These are phyloP conservation scores for Lerista edwardsae DNA, from an alignment of 2,797 vertebrate genomes.

Conservation along the genomic window DNA sequence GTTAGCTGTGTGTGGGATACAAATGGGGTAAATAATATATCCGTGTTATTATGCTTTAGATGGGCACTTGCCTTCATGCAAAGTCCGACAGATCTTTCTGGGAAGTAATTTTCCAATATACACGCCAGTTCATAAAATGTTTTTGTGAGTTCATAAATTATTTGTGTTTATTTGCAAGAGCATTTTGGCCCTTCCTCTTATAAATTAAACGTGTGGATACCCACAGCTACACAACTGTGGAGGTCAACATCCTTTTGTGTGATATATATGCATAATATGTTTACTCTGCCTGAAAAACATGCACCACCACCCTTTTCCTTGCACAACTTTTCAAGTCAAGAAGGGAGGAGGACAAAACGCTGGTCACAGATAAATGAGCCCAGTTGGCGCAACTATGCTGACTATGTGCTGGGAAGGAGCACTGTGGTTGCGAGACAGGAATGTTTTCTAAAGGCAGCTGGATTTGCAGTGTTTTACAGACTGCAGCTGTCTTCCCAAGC, in stretches of 20 bases:
- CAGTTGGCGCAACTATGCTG: background rate
- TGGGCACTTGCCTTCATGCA: too few species aligned
- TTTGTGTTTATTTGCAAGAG: too few species aligned
- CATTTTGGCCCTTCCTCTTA: too few species aligned
- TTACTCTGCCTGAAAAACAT: conserved; percentile 21
- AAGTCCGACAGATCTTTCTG: too few species aligned
- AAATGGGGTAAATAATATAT: too few species aligned
- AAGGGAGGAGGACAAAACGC: conserved; percentile 13
- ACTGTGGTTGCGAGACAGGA: background rate
- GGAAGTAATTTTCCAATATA: background rate
- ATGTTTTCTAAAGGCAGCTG: background rate
- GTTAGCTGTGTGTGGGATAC: too few species aligned
- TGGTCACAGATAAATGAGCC: background rate
- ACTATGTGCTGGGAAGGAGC: background rate
- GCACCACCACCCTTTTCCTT: conserved; percentile 20
- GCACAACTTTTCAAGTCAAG: conserved; percentile 26
- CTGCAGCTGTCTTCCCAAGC: conserved; percentile 31
- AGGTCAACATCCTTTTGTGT: background rate
- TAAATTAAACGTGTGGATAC: background rate
- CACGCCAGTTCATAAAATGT: background rate
- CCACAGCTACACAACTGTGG: background rate
- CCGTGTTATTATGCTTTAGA: too few species aligned
- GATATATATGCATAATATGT: conserved; percentile 19
- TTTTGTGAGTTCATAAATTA: too few species aligned
- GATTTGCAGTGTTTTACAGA: background rate